Evolutionary conservation across 2,113 vertebrate genomes (phyloP).

Genomic region (Alexandromys fortis): DNA sequence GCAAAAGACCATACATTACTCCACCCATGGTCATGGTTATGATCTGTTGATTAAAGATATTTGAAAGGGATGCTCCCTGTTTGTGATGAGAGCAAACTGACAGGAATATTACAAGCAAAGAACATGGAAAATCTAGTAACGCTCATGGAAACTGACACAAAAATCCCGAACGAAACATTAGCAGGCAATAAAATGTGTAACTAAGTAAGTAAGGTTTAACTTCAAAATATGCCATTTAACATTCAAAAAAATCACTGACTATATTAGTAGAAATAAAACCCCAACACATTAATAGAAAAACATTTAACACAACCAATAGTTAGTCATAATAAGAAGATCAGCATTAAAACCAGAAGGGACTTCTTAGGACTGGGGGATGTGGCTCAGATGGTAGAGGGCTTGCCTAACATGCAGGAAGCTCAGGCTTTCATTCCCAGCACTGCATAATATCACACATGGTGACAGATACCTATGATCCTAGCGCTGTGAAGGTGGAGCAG

Average conservation of each 20-base stretch:
- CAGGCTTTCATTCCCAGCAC: background rate
- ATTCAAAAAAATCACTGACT: constrained; percentile 1
- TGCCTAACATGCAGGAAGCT: background rate
- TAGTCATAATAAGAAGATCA: constrained; percentile 18
- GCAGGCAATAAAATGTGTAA: background rate
- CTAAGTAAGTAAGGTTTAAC: background rate
- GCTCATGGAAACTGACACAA: background rate
- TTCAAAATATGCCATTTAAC: constrained; percentile 25
- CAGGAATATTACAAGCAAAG: background rate
- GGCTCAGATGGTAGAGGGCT: background rate
- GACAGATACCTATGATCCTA: background rate
- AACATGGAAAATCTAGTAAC: background rate
- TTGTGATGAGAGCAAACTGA: constrained; percentile 31
- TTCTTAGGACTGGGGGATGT: background rate
- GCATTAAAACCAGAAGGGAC: background rate
- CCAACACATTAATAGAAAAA: background rate
- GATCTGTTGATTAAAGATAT: background rate
- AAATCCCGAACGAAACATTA: background rate
- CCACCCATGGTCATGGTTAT: background rate
- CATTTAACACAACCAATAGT: background rate
- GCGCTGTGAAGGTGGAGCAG: background rate
- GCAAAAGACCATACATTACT: background rate
- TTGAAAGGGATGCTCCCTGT: background rate
- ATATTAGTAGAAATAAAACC: constrained; percentile 17
- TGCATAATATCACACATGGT: background rate